Conservation (phyloP, 1,140 invertebrate species). For the Hyphantria cunea region DNA sequence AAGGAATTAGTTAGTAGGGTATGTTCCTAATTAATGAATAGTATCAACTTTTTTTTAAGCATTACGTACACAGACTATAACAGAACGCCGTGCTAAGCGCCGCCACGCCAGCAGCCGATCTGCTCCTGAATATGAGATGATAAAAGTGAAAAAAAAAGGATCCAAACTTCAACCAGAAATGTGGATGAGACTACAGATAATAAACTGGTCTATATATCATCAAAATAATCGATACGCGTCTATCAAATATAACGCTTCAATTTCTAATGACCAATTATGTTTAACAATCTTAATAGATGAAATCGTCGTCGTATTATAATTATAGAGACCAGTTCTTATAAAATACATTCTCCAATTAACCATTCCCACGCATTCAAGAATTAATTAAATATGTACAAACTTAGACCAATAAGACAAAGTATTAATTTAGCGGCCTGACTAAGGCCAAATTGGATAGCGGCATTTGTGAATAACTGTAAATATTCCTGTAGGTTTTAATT, state of each 20-base stretch:
- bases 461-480: neutral
- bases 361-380: neutral
- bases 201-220: neutral
- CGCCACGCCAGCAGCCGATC: no score
- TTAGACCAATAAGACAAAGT: neutral
- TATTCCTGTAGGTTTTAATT: no score
- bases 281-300: neutral
- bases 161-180: no score
- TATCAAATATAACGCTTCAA: neutral
- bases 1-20: no score
- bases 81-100: no score
- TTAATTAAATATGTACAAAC: neutral
- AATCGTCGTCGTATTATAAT: neutral
- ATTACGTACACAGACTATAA: no score
- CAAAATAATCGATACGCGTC: neutral
- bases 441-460: neutral
- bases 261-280: neutral
- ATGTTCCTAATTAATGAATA: no score
- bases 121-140: no score
- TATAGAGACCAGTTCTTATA: neutral
- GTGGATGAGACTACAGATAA: no score
- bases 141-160: no score
- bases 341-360: neutral
- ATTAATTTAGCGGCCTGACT: neutral
- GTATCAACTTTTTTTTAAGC: no score